phyloP scores from a whole-genome alignment of 2,888 invertebrate genomes.

The Drosophila lacicola region DNA sequence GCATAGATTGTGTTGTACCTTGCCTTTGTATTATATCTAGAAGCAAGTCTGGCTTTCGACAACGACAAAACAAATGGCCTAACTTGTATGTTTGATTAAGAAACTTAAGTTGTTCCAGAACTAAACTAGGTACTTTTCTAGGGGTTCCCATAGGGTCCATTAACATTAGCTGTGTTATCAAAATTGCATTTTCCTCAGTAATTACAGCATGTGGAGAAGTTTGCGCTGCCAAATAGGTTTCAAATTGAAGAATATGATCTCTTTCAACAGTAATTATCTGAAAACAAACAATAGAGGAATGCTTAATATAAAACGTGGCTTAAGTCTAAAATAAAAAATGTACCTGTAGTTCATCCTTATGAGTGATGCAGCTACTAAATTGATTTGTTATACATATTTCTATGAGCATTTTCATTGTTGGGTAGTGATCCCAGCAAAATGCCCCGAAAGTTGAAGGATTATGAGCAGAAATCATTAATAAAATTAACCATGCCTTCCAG shows the following conservation, averaged over 20 bases:
- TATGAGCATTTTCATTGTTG: conserved; percentile 95
- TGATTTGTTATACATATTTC: conserved; percentile 98
- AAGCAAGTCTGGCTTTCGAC: conserved; percentile 95
- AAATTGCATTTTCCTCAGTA: conserved; percentile 94
- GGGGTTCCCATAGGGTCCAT: conserved; percentile 94
- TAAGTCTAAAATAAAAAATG: background rate
- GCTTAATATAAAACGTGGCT: too few relatives aligned
- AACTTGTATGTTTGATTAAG: conserved; percentile 92
- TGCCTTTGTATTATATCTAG: conserved; percentile 96
- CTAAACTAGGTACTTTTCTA: conserved; percentile 91
- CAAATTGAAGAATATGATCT: conserved; percentile 93
- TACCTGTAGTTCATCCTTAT: conserved; percentile 88
- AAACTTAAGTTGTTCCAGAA: conserved; percentile 92
- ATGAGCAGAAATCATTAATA: conserved; percentile 95
- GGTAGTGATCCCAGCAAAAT: conserved; percentile 95
- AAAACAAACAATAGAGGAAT: conserved; percentile 28
- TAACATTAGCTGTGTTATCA: conserved; percentile 93
- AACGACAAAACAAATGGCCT: conserved; percentile 94
- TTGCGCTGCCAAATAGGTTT: conserved; percentile 95
- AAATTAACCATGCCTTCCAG: conserved; percentile 97
- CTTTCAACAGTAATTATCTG: conserved; percentile 89
- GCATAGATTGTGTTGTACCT: conserved; percentile 96
- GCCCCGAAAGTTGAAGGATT: conserved; percentile 95
- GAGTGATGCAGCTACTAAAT: conserved; percentile 86
- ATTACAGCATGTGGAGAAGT: conserved; percentile 93